Evolutionary conservation across 1,140 invertebrate species (phyloP), one percentile per base, ranked within the genome.

Genomic region (Augochlora pura): DNA sequence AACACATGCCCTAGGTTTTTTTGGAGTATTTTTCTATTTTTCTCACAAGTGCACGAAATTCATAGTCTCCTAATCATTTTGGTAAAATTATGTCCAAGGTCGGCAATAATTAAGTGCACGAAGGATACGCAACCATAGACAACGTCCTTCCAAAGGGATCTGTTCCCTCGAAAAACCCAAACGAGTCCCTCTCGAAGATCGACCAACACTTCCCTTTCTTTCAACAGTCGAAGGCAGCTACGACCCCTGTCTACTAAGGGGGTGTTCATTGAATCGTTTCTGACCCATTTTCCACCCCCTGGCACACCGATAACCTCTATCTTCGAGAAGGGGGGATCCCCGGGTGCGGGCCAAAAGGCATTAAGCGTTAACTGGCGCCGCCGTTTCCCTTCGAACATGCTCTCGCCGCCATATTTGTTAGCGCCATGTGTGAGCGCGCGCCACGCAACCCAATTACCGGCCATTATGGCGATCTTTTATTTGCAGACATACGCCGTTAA

Each of bases 381-480:
- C 25, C 52, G 32, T 27, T 46, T n/a, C 66, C 25, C 18, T 38
- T 12, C 16, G 27, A 23, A 69, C 39, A 46, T 12, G 39, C n/a
- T 66, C 39, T 66, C 39, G 4, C 12, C 64, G 39, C 39, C 64
- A 38, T 57, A 54, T 69, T 69, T 69, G 67, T 69, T 57, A 57
- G 25, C 38, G 32, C 21, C 38, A 39, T 39, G 64, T 39, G 64
- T 49, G 32, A 32, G 64, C 64, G 42, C 49, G 16, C 52, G 52
- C 23, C 14, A 46, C 4, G 52, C 46, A 46, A 49, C 52, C 66
- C 66, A 68, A 68, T 68, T 68, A 68, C 6, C 18, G 67, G 27
- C 67, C 38, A 57, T 57, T 69, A 69, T 54, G 21, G 67, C 49
- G 18, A 57, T 38, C 49, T 69, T 57, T 69, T 69, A 57, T 69